These are phyloP conservation scores for Acrocephalus kingi DNA, from an alignment of 2,113 vertebrate species.

Conservation along the genomic window DNA sequence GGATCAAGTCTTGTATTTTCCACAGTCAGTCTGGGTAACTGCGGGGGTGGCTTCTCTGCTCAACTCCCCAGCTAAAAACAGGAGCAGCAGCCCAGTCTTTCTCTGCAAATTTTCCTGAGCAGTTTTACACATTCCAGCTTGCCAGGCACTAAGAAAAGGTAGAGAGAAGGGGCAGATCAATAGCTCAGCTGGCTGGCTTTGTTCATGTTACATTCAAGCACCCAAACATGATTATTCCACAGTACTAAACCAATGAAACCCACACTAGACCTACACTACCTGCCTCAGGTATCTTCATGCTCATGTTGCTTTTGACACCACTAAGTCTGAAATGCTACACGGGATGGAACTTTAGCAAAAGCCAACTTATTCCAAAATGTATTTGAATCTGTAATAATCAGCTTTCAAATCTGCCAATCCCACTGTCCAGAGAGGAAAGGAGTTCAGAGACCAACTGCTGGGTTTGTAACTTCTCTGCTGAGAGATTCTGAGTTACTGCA, in stretches of 20 bases:
- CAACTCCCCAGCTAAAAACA: background rate
- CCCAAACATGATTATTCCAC: background rate
- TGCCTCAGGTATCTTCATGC: background rate
- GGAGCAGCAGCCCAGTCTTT: background rate
- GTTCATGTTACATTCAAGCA: conserved; percentile 2
- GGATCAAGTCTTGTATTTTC: background rate
- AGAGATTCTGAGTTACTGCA: background rate
- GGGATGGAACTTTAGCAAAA: background rate
- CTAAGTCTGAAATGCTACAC: background rate
- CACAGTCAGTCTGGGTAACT: background rate
- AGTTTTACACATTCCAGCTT: background rate
- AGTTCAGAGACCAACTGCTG: background rate
- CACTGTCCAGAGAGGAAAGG: background rate
- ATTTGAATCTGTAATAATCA: background rate
- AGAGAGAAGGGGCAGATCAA: background rate
- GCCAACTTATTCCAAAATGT: background rate
- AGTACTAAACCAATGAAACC: background rate
- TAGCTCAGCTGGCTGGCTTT: background rate
- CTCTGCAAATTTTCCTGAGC: background rate
- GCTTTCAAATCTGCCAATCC: background rate
- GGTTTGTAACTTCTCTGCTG: background rate
- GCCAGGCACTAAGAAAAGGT: background rate
- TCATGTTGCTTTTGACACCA: background rate
- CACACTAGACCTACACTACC: background rate
- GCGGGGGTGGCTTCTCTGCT: background rate